Conservation (phyloP, 2,797 vertebrate genomes). For the Taenioides sp. region DNA sequence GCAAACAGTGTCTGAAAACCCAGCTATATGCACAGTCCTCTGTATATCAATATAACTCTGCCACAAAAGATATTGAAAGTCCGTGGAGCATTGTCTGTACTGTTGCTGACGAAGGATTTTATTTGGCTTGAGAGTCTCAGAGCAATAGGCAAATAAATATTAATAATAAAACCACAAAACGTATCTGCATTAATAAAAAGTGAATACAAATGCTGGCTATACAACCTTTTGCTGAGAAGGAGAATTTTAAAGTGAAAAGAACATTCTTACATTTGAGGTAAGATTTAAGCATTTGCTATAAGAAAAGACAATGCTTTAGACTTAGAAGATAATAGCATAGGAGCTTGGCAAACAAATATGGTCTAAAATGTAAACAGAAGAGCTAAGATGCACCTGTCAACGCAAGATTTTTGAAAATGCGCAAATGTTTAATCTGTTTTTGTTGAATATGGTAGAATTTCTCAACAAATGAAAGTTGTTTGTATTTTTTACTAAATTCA, state of each 20-base stretch:
- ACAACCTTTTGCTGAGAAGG: background rate
- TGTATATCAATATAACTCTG: background rate
- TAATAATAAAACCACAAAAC: constrained; percentile 9
- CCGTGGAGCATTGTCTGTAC: constrained; percentile 43
- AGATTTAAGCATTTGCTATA: background rate
- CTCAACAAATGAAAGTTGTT: background rate
- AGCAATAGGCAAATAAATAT: constrained; percentile 33
- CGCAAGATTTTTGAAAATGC: background rate
- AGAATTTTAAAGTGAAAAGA: background rate
- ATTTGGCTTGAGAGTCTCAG: constrained; percentile 41
- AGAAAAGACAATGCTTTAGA: background rate
- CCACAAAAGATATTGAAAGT: constrained; percentile 20
- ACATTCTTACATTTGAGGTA: background rate
- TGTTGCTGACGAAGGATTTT: constrained; percentile 38
- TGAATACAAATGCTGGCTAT: background rate
- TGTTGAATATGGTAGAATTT: background rate
- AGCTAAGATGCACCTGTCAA: background rate
- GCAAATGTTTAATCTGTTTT: too few species aligned
- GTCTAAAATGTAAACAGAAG: background rate
- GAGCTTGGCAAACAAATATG: background rate
- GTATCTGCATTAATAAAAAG: constrained; percentile 4
- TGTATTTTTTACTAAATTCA: background rate
- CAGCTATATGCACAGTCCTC: constrained; percentile 7
- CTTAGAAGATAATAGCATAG: background rate
- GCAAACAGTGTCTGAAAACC: constrained; percentile 11